A percentile compares a stretch with the other conserved stretches of the same genome.
These are phyloP conservation scores for Drosophila ironensis DNA, from an alignment of 1,140 invertebrate genomes.

Conservation along the genomic window DNA sequence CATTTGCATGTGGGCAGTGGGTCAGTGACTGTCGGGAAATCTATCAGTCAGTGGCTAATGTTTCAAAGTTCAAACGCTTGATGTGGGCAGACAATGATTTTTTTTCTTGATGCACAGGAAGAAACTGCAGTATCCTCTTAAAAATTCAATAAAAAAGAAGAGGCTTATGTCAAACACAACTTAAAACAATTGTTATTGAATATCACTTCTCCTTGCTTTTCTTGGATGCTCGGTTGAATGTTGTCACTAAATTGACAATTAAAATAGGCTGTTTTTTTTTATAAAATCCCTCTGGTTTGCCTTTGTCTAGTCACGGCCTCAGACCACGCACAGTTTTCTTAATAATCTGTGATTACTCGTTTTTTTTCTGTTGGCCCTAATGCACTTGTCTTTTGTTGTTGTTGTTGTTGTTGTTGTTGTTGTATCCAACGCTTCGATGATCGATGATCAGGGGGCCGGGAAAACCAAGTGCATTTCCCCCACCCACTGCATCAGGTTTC, in stretches of 20 bases:
- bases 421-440: background rate
- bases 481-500: constrained; percentile 8
- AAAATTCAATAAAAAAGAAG: too few relatives aligned
- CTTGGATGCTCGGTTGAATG: too few relatives aligned
- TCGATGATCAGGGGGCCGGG: constrained; percentile 19
- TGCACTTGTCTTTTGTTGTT: too few relatives aligned
- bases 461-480: constrained; percentile 27
- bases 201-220: too few relatives aligned
- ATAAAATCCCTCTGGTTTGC: too few relatives aligned
- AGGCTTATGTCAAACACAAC: too few relatives aligned
- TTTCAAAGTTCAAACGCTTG: background rate
- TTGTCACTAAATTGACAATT: too few relatives aligned
- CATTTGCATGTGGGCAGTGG: constrained; percentile 74
- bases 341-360: constrained; percentile 13
- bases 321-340: constrained; percentile 6
- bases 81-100: constrained; percentile 9
- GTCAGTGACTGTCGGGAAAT: constrained; percentile 50
- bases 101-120: background rate
- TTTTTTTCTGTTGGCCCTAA: constrained; percentile 3
- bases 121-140: too few relatives aligned
- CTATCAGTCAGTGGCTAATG: constrained; percentile 29
- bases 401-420: too few relatives aligned
- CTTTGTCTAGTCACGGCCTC: constrained; percentile 27
- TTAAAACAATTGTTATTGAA: background rate
- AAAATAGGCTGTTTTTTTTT: too few relatives aligned